Evolutionary conservation across 53 echinoderm and acorn worm genomes (phyloP), one percentile per base, ranked within the genome.

Genomic region (Arbacia lixula): DNA sequence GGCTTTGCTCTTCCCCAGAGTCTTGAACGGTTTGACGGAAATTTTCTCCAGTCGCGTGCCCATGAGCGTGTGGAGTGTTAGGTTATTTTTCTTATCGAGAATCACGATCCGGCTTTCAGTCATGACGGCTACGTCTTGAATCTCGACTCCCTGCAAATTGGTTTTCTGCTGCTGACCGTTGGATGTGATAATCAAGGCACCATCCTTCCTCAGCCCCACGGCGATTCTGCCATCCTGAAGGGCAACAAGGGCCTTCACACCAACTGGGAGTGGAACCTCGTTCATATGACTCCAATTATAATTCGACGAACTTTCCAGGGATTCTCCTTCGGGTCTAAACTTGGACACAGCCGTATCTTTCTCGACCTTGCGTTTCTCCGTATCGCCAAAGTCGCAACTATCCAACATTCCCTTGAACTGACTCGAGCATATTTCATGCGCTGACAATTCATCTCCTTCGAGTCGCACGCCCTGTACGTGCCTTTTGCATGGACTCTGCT

Each of bases 61-160:
- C 27, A 29, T 42, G 69, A 43, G 69, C 69, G 43, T 69, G 69
- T 42, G 36, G 12, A 42, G 16, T 25, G 27, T 16, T 2, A 69
- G 69, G 43, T 69, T 40, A 17, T 69, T 69, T 16, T 69, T 69
- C 43, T 69, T 69, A 43, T 43, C 43, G 8, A 69, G 69, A 12
- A 69, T 69, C 27, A 43, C 69, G 3, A 69, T 28, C 8, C 69
- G 42, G 43, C 69, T 69, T 69, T 69, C 69, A 20, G 69, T 69
- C 69, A 69, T 69, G 43, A 69, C 69, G 11, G 40, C 43, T 43
- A 69, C 43, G 69, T 69, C 69, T 24, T 69, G 69, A 28, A 69
- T 69, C 9, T 26, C 43, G 29, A 69, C 69, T 5, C 69, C 69
- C 27, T 69, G 46, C 14, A 69, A 43, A 26, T 69, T 69, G 4